Evolutionary conservation across 1,140 invertebrate species (phyloP), one percentile per base, ranked within the genome.

Genomic region (Hydropsyche tenuis): DNA sequence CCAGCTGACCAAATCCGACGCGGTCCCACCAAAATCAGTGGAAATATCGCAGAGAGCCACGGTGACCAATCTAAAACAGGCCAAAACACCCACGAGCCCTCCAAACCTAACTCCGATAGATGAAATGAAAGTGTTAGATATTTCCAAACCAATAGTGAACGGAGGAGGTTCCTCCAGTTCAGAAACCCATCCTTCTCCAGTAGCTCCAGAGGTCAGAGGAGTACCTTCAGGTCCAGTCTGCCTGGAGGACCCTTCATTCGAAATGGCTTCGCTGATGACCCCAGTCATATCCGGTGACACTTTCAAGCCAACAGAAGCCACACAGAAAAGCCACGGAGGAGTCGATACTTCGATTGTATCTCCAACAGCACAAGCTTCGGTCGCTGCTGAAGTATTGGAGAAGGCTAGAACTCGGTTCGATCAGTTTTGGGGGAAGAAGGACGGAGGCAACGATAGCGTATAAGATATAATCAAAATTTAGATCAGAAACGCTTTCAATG

Each of bases 331-430:
- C 2, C 84, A 84, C 22, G 83, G 82, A 18, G 83, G 85, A 16
- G 81, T 86, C 0, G 84, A 85, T 71, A 85, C 84, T 0, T 82
- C 84, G 4, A 82, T 85, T 14, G 83, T 85, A n/a, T 82, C 84
- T 69, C 81, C 83, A 16, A 71, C 79, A 6, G 75, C 81, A 7
- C 77, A 64, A 18, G 37, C 79, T 2, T 79, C 85, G 20, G 82
- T 83, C 77, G 92, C 93, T 4, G 90, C 90, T 20, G 93, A 94
- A 78, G 91, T 93, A 23, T 84, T 95, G 23, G 93, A 95, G 80
- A 90, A 91, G 78, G 93, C 94, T 74, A 89, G 91, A 72, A 92
- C 90, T 81, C 89, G 93, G 72, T 94, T 94, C 79, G 92, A 95
- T 84, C 90, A 94, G 79, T 95, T 95, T 83, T 96, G 94, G 94